A percentile compares a stretch with the other conserved stretches of the same genome.
These are phyloP conservation scores for Echinops telfairi DNA, from an alignment of 2,113 vertebrate genomes.

Conservation along the genomic window DNA sequence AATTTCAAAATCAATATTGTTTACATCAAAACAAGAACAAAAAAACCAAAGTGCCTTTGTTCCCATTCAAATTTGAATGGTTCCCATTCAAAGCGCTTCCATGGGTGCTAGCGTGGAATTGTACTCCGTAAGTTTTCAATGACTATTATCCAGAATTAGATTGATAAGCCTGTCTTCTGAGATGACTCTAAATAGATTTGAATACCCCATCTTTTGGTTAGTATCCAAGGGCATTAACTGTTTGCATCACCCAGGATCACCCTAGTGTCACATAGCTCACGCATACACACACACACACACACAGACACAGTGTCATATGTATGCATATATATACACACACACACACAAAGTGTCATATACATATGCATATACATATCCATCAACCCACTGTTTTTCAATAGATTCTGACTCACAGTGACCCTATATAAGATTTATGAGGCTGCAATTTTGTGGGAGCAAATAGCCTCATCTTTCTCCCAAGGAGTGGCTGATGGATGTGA, in stretches of 20 bases:
- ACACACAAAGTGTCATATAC: no score
- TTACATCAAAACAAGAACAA: neutral
- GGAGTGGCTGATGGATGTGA: no score
- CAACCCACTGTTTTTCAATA: no score
- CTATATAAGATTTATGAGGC: no score
- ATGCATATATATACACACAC: no score
- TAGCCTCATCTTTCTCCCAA: no score
- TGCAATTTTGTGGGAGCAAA: no score
- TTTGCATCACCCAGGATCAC: neutral
- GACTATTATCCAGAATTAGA: neutral
- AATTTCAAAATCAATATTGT: neutral
- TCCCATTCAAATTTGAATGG: neutral
- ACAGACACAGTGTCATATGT: no score
- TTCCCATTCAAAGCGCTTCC: neutral
- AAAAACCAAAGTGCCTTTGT: neutral
- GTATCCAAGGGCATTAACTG: neutral
- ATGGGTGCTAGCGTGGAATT: neutral
- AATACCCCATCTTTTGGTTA: neutral
- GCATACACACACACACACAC: no score
- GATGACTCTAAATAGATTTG: neutral
- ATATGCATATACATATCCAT: no score
- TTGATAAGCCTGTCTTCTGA: neutral
- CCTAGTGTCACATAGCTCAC: neutral
- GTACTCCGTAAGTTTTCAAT: neutral
- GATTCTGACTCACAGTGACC: no score